These are phyloP conservation scores for Drosophila yakuba DNA, from an alignment of 1,140 invertebrate genomes.

Conservation along the genomic window DNA sequence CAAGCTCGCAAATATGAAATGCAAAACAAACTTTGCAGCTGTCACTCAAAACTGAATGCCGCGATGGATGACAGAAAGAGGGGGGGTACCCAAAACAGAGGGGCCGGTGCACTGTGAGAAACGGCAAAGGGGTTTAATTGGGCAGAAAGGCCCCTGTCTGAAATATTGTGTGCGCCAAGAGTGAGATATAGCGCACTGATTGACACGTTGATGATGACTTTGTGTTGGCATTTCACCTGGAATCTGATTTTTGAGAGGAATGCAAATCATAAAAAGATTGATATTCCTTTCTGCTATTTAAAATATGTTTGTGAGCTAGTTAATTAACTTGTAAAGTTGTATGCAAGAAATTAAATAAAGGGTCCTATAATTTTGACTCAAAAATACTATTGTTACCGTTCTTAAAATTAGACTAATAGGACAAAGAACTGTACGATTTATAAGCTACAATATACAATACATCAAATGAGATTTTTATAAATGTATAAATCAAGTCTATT, in stretches of 20 bases:
- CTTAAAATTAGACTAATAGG: too few relatives aligned
- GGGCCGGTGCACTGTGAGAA: slow-evolving; percentile 64
- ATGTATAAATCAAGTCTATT: too few relatives aligned
- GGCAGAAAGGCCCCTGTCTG: slow-evolving; percentile 55
- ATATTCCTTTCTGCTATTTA: background rate
- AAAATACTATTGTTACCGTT: too few relatives aligned
- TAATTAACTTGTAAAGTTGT: too few relatives aligned
- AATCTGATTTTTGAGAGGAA: background rate
- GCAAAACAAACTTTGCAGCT: slow-evolving; percentile 83
- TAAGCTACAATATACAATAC: too few relatives aligned
- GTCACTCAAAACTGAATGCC: slow-evolving; percentile 81
- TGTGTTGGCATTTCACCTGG: slow-evolving; percentile 26
- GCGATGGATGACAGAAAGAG: slow-evolving; percentile 53
- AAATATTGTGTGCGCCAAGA: slow-evolving; percentile 16
- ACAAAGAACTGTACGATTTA: too few relatives aligned
- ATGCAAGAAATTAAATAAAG: too few relatives aligned
- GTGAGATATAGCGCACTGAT: slow-evolving; percentile 31
- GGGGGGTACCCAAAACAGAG: background rate
- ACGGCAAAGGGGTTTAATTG: slow-evolving; percentile 67
- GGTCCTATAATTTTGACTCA: too few relatives aligned
- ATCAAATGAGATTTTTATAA: too few relatives aligned
- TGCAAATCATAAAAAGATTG: slow-evolving; percentile 21
- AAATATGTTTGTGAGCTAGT: too few relatives aligned
- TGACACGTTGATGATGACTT: slow-evolving; percentile 50
- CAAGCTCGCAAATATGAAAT: slow-evolving; percentile 76